phyloP scores from a whole-genome alignment of 2,797 vertebrate species.

The Danio albolineatus region DNA sequence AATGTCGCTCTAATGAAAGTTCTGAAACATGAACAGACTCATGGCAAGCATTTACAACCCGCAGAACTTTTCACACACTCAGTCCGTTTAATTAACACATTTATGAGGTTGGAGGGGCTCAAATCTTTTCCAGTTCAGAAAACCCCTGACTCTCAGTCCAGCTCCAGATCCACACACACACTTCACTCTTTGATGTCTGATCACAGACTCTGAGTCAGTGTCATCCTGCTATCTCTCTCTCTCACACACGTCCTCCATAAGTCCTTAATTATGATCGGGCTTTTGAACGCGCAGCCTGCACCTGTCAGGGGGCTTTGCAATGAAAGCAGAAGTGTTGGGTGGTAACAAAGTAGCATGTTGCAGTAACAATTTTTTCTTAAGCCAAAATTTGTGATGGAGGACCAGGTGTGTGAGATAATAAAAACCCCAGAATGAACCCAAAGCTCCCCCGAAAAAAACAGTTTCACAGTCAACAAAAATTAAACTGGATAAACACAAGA shows the following conservation, averaged over 20 bases:
- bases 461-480: too few species aligned
- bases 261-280: conserved; percentile 29
- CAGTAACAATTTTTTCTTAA: too few species aligned
- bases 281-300: neutral
- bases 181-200: conserved; percentile 14
- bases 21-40: conserved; percentile 47
- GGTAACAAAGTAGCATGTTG: too few species aligned
- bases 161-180: neutral
- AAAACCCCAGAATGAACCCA: too few species aligned
- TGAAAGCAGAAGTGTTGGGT: neutral
- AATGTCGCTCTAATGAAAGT: conserved; percentile 46
- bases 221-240: neutral
- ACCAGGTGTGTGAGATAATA: too few species aligned
- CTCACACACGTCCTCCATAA: conserved; percentile 8
- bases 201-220: neutral
- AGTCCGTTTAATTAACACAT: conserved; percentile 45
- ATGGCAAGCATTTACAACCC: conserved; percentile 51
- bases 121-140: conserved; percentile 9
- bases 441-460: too few species aligned
- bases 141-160: neutral
- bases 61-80: conserved; percentile 45
- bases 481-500: too few species aligned
- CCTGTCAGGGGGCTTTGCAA: conserved; percentile 19
- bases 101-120: conserved; percentile 8
- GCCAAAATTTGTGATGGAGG: too few species aligned